Evolutionary conservation across 2,888 invertebrate genomes (phyloP).

Genomic region (Eustalomyia histrio): DNA sequence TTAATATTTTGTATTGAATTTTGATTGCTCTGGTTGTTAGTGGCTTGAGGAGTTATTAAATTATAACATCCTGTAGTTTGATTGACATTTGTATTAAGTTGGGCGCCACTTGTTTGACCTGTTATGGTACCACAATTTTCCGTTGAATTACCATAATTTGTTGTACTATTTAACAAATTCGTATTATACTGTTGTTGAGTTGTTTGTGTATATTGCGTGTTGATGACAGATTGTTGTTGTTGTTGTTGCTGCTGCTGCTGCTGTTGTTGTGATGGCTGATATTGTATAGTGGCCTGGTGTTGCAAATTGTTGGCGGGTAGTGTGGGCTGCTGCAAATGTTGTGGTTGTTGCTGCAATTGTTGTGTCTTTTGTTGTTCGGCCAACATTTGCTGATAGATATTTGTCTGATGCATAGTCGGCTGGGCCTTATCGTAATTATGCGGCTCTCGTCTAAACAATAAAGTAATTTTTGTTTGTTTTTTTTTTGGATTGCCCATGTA

Average conservation of each 20-base stretch:
- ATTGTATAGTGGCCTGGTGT: slow-evolving; percentile 62
- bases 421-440: slow-evolving; percentile 80
- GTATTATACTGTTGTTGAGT: slow-evolving; percentile 56
- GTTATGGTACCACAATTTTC: slow-evolving; percentile 48
- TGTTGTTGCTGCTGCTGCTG: too few species aligned
- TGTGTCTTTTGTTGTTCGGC: slow-evolving; percentile 77
- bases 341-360: slow-evolving; percentile 66
- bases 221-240: slow-evolving; percentile 43
- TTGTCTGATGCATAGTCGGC: slow-evolving; percentile 79
- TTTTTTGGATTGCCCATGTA: slow-evolving; percentile 33
- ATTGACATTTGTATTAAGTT: slow-evolving; percentile 36
- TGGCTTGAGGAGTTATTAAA: slow-evolving; percentile 26
- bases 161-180: slow-evolving; percentile 53
- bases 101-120: slow-evolving; percentile 6
- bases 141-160: slow-evolving; percentile 41
- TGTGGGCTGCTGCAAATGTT: slow-evolving; percentile 70
- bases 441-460: slow-evolving; percentile 75
- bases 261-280: slow-evolving; percentile 69
- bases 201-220: slow-evolving; percentile 36
- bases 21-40: slow-evolving; percentile 9
- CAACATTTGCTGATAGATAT: slow-evolving; percentile 79
- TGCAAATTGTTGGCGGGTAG: slow-evolving; percentile 68
- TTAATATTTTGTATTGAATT: slow-evolving; percentile 72
- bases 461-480: slow-evolving; percentile 45
- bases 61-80: slow-evolving; percentile 16